Conservation (phyloP, 2,888 invertebrate species). For the Drosophila hamatofila region DNA sequence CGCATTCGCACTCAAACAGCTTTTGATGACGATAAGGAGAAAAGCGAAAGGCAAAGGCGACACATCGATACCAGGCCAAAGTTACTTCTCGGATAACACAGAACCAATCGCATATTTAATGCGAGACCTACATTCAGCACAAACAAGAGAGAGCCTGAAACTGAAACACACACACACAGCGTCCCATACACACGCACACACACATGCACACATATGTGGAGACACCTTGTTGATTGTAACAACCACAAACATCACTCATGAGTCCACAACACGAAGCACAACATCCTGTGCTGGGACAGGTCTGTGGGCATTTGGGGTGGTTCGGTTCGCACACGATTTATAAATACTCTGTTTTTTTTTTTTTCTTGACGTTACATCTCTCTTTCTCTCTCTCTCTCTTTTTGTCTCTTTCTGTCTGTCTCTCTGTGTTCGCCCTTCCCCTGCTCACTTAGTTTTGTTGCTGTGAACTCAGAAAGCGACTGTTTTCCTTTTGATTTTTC, state of each 20-base stretch:
- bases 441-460: constrained; percentile 30
- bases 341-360: constrained; percentile 13
- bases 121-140: constrained; percentile 33
- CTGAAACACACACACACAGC: constrained; percentile 18
- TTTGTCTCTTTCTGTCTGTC: not conserved
- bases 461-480: constrained; percentile 41
- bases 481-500: constrained; percentile 45
- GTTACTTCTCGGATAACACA: constrained; percentile 66
- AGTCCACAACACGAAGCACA: constrained; percentile 4
- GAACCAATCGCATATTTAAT: constrained; percentile 59
- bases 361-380: not conserved
- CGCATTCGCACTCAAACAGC: not conserved
- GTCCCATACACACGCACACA: constrained; percentile 13
- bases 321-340: constrained; percentile 12
- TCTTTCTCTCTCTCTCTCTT: not conserved
- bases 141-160: constrained; percentile 4
- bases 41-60: constrained; percentile 1
- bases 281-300: not conserved
- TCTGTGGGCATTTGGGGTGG: constrained; percentile 8
- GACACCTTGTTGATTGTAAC: constrained; percentile 49
- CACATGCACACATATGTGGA: constrained; percentile 6
- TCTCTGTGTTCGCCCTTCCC: not conserved
- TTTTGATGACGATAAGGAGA: constrained; percentile 8
- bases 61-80: constrained; percentile 48
- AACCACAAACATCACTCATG: constrained; percentile 39